Evolutionary conservation across 1,140 invertebrate genomes (phyloP).

Genomic region (Hyles euphorbiae): DNA sequence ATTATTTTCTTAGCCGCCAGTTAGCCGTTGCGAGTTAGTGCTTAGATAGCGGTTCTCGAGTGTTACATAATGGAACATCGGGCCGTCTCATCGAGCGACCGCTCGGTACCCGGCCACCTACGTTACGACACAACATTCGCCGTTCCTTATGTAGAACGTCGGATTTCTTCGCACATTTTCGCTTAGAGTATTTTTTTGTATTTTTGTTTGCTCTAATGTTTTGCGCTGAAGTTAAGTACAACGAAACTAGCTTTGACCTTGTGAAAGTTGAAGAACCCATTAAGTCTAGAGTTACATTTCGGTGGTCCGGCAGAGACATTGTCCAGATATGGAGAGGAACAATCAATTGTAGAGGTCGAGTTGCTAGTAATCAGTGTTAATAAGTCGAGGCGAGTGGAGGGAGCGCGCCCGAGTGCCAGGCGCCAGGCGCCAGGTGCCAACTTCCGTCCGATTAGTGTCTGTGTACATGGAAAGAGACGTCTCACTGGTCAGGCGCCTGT

Average conservation of each 20-base stretch:
- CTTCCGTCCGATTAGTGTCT: conserved; percentile 15
- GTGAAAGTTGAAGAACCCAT: not conserved
- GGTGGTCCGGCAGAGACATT: no score
- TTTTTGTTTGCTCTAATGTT: conserved; percentile 9
- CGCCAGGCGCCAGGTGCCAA: not conserved
- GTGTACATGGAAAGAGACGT: conserved; percentile 45
- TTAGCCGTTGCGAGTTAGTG: conserved; percentile 10
- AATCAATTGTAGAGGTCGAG: not conserved
- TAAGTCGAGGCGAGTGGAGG: conserved; percentile 28
- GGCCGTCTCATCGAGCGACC: conserved; percentile 20
- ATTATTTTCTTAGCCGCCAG: conserved; percentile 13
- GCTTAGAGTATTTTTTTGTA: conserved; percentile 12
- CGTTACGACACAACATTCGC: conserved; percentile 14
- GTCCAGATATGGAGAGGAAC: not conserved
- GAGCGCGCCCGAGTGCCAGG: no score
- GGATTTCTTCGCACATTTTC: conserved; percentile 17
- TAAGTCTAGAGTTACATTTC: no score
- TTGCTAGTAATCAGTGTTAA: conserved; percentile 32
- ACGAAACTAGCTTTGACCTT: conserved; percentile 23
- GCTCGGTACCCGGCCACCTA: conserved; percentile 13
- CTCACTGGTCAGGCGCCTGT: conserved; percentile 37
- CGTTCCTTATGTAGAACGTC: conserved; percentile 10
- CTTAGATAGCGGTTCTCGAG: conserved; percentile 32
- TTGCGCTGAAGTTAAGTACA: conserved; percentile 3
- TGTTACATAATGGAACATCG: conserved; percentile 54